Evolutionary conservation across 2,113 vertebrate species (phyloP).

Genomic region (Zingel zingel): DNA sequence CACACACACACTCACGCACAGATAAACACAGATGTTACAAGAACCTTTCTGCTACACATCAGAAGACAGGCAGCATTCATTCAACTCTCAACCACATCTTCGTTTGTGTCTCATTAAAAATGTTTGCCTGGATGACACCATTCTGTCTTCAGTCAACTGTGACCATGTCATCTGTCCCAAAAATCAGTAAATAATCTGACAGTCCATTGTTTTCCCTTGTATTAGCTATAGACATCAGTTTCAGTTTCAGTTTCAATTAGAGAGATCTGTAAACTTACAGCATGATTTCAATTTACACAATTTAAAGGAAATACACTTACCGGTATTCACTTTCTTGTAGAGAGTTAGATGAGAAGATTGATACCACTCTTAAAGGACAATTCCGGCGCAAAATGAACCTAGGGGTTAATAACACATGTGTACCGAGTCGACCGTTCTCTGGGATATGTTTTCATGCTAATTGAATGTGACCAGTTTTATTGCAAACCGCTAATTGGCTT

Average conservation of each 20-base stretch:
- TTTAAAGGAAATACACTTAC: background rate
- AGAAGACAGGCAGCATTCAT: conserved; percentile 33
- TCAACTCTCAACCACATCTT: conserved; percentile 57
- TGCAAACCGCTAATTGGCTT: no score
- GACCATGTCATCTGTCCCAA: conserved; percentile 65
- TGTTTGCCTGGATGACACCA: conserved; percentile 77
- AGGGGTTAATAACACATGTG: no score
- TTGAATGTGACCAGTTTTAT: no score
- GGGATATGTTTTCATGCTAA: no score
- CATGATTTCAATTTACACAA: background rate
- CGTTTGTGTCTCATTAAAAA: conserved; percentile 79
- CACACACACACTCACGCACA: background rate
- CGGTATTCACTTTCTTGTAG: background rate
- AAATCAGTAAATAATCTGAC: conserved; percentile 19
- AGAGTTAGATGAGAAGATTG: background rate
- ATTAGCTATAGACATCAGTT: background rate
- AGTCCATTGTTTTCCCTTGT: background rate
- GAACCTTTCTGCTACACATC: conserved; percentile 37
- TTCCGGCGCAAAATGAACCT: no score
- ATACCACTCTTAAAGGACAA: background rate
- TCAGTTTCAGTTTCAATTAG: conserved; percentile 2
- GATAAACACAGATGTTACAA: conserved; percentile 43
- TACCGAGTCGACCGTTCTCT: no score
- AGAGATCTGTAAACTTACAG: background rate
- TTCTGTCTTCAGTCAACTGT: conserved; percentile 67